Evolutionary conservation across 2,888 invertebrate species (phyloP).

Genomic region (Pseudococcus viburni): DNA sequence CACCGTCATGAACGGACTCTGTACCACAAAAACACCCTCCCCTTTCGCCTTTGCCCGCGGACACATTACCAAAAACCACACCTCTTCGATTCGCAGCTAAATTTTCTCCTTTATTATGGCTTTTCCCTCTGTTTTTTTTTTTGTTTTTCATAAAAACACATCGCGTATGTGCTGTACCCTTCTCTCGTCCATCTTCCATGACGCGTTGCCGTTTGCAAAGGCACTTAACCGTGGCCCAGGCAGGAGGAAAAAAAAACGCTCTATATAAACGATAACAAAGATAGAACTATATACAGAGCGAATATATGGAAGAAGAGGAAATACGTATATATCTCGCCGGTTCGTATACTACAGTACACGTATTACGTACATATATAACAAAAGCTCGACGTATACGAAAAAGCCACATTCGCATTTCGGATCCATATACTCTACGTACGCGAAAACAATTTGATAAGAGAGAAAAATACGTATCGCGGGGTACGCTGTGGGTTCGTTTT

Average conservation of each 20-base stretch:
- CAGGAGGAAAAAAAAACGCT: neutral
- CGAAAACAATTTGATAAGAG: slow-evolving; percentile 24
- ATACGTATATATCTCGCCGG: slow-evolving; percentile 7
- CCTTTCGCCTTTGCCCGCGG: neutral
- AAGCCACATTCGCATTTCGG: neutral
- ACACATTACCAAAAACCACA: slow-evolving; percentile 8
- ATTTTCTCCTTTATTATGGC: neutral
- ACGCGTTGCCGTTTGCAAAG: neutral
- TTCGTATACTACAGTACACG: neutral
- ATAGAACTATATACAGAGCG: neutral
- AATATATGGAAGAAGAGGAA: neutral
- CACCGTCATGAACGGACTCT: too few relatives aligned
- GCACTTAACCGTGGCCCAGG: neutral
- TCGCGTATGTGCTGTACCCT: neutral
- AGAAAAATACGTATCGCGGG: neutral
- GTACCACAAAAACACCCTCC: neutral
- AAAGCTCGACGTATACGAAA: neutral
- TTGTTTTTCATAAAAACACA: slow-evolving; percentile 1
- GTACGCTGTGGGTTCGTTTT: neutral
- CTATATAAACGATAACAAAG: slow-evolving; percentile 14
- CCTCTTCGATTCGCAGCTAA: slow-evolving; percentile 15
- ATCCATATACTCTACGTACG: neutral
- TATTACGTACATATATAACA: neutral
- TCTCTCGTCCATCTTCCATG: neutral
- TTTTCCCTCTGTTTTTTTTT: neutral